Evolutionary conservation across 2,113 vertebrate species (phyloP).

Genomic region (Seriola rivoliana): DNA sequence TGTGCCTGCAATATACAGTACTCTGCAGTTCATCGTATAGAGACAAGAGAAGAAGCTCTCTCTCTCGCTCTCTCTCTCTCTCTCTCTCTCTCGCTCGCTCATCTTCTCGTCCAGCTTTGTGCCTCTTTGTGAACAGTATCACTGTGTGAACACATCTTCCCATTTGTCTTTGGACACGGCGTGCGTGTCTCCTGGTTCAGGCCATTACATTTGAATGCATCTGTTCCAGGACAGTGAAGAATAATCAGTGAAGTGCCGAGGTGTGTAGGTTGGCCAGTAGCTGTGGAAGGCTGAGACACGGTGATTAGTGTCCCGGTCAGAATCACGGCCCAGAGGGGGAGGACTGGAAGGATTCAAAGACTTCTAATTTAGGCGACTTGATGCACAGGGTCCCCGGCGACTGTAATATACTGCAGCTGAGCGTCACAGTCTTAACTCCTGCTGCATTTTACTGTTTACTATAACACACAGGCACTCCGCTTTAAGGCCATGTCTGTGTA

Average conservation of each 20-base stretch:
- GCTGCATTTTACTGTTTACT: constrained; percentile 23
- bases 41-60: constrained; percentile 42
- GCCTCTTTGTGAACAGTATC: constrained; percentile 71
- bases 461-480: background rate
- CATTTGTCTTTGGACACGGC: constrained; percentile 50
- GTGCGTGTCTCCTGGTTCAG: constrained; percentile 13
- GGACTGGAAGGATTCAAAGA: constrained; percentile 48
- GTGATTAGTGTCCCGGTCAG: constrained; percentile 58
- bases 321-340: constrained; percentile 11
- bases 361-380: constrained; percentile 48
- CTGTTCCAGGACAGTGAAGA: constrained; percentile 45
- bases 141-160: constrained; percentile 47
- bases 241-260: constrained; percentile 50
- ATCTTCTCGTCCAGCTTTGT: constrained; percentile 67
- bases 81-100: constrained; percentile 17
- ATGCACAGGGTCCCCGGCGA: constrained; percentile 40
- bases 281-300: constrained; percentile 15
- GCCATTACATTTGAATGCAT: constrained; percentile 49
- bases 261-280: constrained; percentile 25
- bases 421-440: constrained; percentile 6
- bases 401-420: constrained; percentile 44
- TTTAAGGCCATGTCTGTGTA: background rate
- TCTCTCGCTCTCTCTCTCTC: background rate
- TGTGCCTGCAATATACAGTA: constrained; percentile 70
- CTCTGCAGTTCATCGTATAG: constrained; percentile 59